Conservation (phyloP, 1,140 invertebrate genomes). For the Drosophila tropicalis region DNA sequence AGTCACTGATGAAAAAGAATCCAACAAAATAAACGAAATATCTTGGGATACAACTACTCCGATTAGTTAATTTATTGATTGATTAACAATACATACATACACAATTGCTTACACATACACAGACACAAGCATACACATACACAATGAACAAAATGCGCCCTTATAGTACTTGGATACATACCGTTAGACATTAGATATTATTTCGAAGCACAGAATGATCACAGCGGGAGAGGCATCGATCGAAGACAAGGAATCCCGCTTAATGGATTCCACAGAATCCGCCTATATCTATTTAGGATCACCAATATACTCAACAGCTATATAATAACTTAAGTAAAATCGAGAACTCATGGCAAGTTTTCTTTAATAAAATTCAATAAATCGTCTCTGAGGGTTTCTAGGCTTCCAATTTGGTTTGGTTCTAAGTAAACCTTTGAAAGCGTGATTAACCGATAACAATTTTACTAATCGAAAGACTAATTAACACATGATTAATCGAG, state of each 20-base stretch:
- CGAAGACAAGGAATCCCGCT: background rate
- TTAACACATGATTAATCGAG: too few relatives aligned
- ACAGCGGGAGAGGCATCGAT: background rate
- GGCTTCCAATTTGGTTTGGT: too few relatives aligned
- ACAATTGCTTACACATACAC: constrained; percentile 51
- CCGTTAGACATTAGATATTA: background rate
- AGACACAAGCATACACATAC: constrained; percentile 61
- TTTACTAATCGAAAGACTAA: too few relatives aligned
- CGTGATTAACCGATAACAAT: too few relatives aligned
- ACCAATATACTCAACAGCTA: too few relatives aligned
- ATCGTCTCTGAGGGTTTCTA: too few relatives aligned
- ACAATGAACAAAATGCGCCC: constrained; percentile 42
- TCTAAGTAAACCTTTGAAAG: too few relatives aligned
- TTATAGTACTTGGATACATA: constrained; percentile 33
- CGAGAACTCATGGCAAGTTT: too few relatives aligned
- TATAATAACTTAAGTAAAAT: too few relatives aligned
- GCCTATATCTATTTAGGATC: too few relatives aligned
- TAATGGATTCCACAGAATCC: too few relatives aligned
- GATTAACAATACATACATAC: constrained; percentile 36
- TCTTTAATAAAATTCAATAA: too few relatives aligned
- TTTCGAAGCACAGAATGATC: background rate
- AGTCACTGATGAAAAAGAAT: background rate
- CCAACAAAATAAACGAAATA: constrained; percentile 13
- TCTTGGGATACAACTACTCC: constrained; percentile 40
- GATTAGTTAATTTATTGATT: constrained; percentile 18